Evolutionary conservation across 2,113 vertebrate genomes (phyloP), one percentile per base, ranked within the genome.

Genomic region (Paraplagusia blochii): DNA sequence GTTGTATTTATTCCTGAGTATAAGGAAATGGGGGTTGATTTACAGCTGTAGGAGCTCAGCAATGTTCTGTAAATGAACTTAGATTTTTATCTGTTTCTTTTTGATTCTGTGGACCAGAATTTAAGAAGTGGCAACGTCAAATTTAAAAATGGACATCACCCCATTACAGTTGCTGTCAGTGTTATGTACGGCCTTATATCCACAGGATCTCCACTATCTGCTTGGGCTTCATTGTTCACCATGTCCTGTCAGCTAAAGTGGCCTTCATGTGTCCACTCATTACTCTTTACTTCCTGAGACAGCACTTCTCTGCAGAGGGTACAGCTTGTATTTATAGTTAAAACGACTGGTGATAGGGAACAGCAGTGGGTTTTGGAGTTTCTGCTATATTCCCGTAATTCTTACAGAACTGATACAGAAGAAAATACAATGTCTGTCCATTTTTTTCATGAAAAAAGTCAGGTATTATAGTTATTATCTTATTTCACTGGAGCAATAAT

Each of bases 231-330:
- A 9, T 43, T 47, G 47, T 47, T 42, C 7, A 35, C n/a, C 2
- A 29, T 18, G 13, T 33, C 29, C 57, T 43, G 14, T 43, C 45
- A 66, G 44, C 17, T 11, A 40, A 9, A 7, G 34, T 42, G 52
- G 40, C 44, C 15, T 11, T 46, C 19, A 44, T 29, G 33, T 29
- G 33, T 40, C 52, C 45, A 43, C 10, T 15, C 42, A 38, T 67
- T 48, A 53, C 18, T 38, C 58, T 53, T 9, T n/a, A 4, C 44
- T 48, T 58, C 43, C 40, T 48, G 51, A 44, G 17, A 34, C 43
- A 11, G 34, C 62, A 53, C 44, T 18, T 45, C 13, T 11, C 52
- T 53, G 51, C 19, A 34, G 18, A 16, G 42, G 35, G n/a, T n/a
- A 15, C 16, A 76, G 47, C 5, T 22, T 34, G 1, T 39, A 19